A percentile compares a stretch with the other conserved stretches of the same genome.
phyloP scores from a whole-genome alignment of 2,888 invertebrate species.

The Dermolepida albohirtum region DNA sequence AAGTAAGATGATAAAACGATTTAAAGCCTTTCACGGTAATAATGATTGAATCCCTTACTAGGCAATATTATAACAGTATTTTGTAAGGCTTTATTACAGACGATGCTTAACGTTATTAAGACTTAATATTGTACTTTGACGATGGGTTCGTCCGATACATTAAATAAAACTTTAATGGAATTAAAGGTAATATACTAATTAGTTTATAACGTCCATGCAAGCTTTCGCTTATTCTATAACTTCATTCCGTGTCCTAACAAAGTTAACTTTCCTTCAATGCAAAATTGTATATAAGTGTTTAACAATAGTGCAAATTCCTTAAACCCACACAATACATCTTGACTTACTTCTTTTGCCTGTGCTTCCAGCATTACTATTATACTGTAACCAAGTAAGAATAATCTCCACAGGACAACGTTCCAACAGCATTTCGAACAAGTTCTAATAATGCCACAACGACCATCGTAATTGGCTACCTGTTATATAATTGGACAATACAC shows the following conservation, averaged over 20 bases:
- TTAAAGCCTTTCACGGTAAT: no score
- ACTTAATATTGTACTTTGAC: no score
- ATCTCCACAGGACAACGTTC: constrained; percentile 53
- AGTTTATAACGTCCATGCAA: no score
- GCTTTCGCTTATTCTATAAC: background rate
- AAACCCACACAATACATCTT: constrained; percentile 30
- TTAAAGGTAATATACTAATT: no score
- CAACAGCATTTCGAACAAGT: constrained; percentile 55
- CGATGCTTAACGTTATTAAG: no score
- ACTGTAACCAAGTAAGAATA: constrained; percentile 47
- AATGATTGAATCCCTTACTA: no score
- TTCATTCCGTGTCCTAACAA: background rate
- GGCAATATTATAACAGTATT: no score
- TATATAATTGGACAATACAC: constrained; percentile 57
- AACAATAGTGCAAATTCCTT: constrained; percentile 33
- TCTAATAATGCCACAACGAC: constrained; percentile 53
- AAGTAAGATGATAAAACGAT: no score
- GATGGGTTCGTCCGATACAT: no score
- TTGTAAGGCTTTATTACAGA: no score
- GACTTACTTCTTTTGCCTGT: constrained; percentile 23
- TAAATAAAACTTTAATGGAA: no score
- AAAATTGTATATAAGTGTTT: constrained; percentile 13
- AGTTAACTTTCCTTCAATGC: background rate
- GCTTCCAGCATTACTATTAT: constrained; percentile 9
- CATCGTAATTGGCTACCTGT: constrained; percentile 57